A percentile compares a stretch with the other conserved stretches of the same genome.
Conservation (phyloP, 2,113 vertebrate genomes). For the Ptilonorhynchus violaceus region DNA sequence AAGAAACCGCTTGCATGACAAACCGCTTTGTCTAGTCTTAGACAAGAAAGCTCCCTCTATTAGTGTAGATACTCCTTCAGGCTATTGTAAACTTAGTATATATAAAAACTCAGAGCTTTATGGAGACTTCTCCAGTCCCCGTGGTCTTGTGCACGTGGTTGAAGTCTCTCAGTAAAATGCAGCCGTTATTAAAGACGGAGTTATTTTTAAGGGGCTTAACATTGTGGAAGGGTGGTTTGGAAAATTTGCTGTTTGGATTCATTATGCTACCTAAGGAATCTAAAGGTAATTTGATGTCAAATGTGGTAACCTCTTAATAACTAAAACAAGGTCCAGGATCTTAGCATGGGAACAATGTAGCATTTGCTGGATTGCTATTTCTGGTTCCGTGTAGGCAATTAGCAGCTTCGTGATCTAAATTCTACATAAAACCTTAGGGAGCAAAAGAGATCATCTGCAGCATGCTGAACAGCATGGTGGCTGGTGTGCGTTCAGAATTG, state of each 20-base stretch:
- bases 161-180: not conserved
- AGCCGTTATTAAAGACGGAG: not conserved
- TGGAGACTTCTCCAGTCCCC: not conserved
- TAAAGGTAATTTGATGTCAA: not conserved
- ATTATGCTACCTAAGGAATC: not conserved
- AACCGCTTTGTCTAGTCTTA: not conserved
- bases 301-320: not conserved
- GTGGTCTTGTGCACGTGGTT: fast-evolving
- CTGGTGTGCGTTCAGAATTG: not conserved
- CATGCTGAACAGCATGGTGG: not conserved
- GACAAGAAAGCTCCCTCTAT: not conserved
- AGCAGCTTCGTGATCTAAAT: not conserved
- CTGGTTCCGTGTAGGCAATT: not conserved
- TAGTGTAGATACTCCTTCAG: not conserved
- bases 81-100: not conserved
- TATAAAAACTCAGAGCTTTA: not conserved
- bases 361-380: not conserved
- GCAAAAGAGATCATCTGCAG: not conserved
- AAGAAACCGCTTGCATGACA: too few relatives aligned
- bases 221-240: not conserved
- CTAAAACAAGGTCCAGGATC: not conserved
- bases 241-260: not conserved
- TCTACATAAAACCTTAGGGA: not conserved
- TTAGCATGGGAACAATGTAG: not conserved
- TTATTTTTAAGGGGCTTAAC: not conserved